Conservation (phyloP, 2,797 vertebrate genomes). For the Spheniscus humboldti region DNA sequence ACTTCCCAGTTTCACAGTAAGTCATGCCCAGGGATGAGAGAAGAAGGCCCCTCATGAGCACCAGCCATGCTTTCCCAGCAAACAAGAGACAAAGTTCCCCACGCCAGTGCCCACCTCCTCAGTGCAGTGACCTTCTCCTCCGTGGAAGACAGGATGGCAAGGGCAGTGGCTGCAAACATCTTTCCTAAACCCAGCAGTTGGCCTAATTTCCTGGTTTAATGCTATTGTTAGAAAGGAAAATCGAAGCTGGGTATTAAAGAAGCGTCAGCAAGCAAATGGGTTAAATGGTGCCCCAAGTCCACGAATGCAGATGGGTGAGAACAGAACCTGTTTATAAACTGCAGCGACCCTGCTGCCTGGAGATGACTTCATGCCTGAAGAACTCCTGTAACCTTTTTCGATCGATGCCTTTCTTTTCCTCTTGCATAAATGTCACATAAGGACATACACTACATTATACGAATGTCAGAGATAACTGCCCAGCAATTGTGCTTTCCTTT, state of each 20-base stretch:
- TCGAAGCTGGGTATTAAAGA: background rate
- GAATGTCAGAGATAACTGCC: constrained; percentile 13
- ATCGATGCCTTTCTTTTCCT: background rate
- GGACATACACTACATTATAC: background rate
- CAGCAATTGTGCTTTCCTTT: background rate
- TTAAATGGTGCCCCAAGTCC: background rate
- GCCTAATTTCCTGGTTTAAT: background rate
- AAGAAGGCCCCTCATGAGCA: fast-evolving
- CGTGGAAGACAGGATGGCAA: background rate
- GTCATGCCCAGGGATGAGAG: background rate
- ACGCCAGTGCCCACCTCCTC: background rate
- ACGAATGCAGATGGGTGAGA: background rate
- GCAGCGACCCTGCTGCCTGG: background rate
- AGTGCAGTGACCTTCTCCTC: background rate
- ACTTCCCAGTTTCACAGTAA: background rate
- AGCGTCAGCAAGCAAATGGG: background rate
- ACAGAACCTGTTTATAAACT: constrained; percentile 6
- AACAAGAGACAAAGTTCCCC: background rate
- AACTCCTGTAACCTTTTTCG: constrained; percentile 37
- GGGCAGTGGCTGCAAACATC: background rate
- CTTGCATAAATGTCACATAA: background rate
- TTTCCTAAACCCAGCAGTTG: background rate
- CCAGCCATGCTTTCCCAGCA: background rate
- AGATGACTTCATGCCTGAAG: constrained; percentile 40
- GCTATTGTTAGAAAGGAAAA: background rate